Percentiles rank a stretch among this genome's conserved stretches.
Conservation (phyloP, 2,113 vertebrate genomes). For the Nothoprocta perdicaria region DNA sequence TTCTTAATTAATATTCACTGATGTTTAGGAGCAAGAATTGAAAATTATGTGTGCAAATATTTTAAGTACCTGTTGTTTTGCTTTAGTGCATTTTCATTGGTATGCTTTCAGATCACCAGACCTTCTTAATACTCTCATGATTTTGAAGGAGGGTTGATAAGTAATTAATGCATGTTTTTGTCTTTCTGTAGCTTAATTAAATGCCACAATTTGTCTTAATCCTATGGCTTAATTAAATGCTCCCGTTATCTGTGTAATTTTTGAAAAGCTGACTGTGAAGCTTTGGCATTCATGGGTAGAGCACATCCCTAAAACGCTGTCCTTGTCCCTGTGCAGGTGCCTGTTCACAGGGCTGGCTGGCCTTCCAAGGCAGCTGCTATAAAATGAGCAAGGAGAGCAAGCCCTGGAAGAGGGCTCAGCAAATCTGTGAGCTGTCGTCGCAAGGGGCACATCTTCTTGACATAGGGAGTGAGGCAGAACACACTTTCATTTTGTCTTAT, state of each 20-base stretch:
- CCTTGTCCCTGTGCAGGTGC: conserved; percentile 66
- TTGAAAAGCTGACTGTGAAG: not conserved
- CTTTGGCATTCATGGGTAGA: not conserved
- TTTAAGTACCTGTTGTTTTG: not conserved
- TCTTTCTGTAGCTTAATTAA: accelerated
- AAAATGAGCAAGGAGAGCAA: conserved; percentile 69
- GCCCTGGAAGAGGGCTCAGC: conserved; percentile 78
- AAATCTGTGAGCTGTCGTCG: conserved; percentile 66
- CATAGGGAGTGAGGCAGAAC: conserved; percentile 80
- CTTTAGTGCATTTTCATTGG: not conserved
- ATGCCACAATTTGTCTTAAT: too few relatives aligned
- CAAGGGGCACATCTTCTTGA: conserved; percentile 80
- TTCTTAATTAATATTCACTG: not conserved
- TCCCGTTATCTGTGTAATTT: not conserved
- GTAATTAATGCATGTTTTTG: not conserved
- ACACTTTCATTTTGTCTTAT: conserved; percentile 76
- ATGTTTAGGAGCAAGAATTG: not conserved
- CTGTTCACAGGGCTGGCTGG: conserved; percentile 83
- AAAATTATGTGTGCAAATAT: not conserved
- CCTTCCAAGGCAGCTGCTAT: conserved; percentile 83
- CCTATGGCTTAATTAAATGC: not conserved
- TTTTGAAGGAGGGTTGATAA: not conserved
- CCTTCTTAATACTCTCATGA: not conserved
- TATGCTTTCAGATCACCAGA: not conserved
- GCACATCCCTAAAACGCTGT: not conserved